These are phyloP conservation scores for Andricus grossulariae DNA, from an alignment of 1,140 invertebrate species.

Conservation along the genomic window DNA sequence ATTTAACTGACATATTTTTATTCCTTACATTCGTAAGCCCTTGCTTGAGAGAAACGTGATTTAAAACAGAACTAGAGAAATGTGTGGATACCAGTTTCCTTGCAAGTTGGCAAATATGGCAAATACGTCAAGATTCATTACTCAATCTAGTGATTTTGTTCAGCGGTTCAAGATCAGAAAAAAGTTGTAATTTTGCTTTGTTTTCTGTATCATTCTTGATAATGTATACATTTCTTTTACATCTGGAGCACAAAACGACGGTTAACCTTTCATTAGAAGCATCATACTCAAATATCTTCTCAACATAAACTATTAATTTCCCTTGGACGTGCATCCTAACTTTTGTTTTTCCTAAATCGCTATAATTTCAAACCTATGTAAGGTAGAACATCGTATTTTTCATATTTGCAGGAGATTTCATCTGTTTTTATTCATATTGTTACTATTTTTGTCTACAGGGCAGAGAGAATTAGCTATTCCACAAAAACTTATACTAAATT, in stretches of 20 bases:
- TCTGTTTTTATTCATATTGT: too few relatives aligned
- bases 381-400: too few relatives aligned
- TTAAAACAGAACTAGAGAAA: too few relatives aligned
- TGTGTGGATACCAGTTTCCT: not conserved
- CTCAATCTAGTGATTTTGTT: not conserved
- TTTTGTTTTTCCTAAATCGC: not conserved
- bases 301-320: not conserved
- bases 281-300: not conserved
- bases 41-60: not conserved
- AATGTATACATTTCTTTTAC: not conserved
- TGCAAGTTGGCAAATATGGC: not conserved
- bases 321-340: not conserved
- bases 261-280: not conserved
- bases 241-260: not conserved
- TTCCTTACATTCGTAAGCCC: not conserved
- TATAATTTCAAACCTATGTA: too few relatives aligned
- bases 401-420: too few relatives aligned
- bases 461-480: too few relatives aligned
- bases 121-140: not conserved
- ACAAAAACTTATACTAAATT: too few relatives aligned
- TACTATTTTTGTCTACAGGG: too few relatives aligned
- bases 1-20: not conserved
- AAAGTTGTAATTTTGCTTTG: not conserved
- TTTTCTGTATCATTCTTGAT: not conserved
- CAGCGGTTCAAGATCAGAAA: not conserved